Evolutionary conservation across 2,113 vertebrate species (phyloP).

Genomic region (Chelonoidis abingdonii): DNA sequence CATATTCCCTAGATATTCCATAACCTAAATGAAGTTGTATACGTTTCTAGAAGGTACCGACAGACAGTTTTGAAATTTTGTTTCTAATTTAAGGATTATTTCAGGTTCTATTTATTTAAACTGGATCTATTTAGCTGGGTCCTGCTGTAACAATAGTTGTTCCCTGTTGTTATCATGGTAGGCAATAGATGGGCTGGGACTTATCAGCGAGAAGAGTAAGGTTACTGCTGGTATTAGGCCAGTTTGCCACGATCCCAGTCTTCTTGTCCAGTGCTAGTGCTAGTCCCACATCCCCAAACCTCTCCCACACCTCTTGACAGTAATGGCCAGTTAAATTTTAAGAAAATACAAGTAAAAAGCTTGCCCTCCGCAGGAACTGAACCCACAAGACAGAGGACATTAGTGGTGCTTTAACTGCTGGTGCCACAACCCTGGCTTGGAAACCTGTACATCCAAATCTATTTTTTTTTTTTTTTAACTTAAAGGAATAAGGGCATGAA

Average conservation of each 20-base stretch:
- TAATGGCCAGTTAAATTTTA: not conserved
- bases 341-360: not conserved
- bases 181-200: not conserved
- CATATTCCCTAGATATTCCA: not conserved
- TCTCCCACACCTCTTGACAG: not conserved
- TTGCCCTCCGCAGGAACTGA: not conserved
- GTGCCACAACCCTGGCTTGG: not conserved
- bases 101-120: not conserved
- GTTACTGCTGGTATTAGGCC: not conserved
- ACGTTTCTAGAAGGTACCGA: not conserved
- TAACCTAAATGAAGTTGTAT: not conserved
- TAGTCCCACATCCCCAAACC: not conserved
- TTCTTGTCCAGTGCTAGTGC: not conserved
- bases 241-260: not conserved
- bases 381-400: not conserved
- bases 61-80: not conserved
- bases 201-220: not conserved
- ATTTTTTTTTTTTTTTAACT: too few relatives aligned
- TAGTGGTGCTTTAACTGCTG: not conserved
- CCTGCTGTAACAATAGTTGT: not conserved
- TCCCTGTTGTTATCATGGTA: not conserved
- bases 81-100: not conserved
- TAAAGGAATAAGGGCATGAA: too few relatives aligned
- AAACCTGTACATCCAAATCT: not conserved
- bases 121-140: not conserved